Percentiles rank a stretch among this genome's conserved stretches.
These are phyloP conservation scores for Penaeus chinensis DNA, from an alignment of 1,140 invertebrate species.

Conservation along the genomic window DNA sequence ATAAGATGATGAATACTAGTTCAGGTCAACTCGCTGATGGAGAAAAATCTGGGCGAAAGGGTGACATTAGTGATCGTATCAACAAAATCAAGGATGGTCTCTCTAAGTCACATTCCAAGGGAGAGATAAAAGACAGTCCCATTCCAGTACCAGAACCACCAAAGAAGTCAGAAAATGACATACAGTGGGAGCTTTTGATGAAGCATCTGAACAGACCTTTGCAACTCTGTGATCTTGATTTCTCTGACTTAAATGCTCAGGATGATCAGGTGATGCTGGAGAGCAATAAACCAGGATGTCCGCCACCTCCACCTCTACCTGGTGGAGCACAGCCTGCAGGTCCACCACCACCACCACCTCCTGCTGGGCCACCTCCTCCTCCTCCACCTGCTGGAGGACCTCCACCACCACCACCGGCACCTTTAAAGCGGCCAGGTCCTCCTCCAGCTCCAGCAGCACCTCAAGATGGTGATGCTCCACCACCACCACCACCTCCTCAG, in stretches of 20 bases:
- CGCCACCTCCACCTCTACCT: constrained; percentile 64
- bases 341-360: constrained; percentile 59
- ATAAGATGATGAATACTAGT: constrained; percentile 67
- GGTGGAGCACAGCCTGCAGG: constrained; percentile 66
- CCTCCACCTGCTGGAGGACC: constrained; percentile 65
- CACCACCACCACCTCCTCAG: constrained; percentile 68
- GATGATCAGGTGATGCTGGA: constrained; percentile 72
- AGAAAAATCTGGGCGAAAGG: constrained; percentile 72
- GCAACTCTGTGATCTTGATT: constrained; percentile 94
- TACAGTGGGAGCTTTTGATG: constrained; percentile 94
- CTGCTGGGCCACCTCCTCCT: constrained; percentile 69
- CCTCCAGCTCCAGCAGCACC: constrained; percentile 35
- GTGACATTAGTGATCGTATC: constrained; percentile 89
- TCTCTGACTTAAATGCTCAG: constrained; percentile 86
- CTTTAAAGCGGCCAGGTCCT: constrained; percentile 2
- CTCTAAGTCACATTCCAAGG: constrained; percentile 79
- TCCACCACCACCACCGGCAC: constrained; percentile 66
- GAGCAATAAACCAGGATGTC: constrained; percentile 51
- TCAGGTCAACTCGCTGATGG: constrained; percentile 73
- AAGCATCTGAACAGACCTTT: constrained; percentile 84
- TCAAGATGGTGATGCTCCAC: constrained; percentile 66
- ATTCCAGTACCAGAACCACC: constrained; percentile 71
- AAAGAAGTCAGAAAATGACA: constrained; percentile 87
- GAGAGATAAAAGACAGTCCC: constrained; percentile 51
- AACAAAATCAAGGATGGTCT: constrained; percentile 91